phyloP scores from a whole-genome alignment of 2,113 vertebrate genomes.

The Phylloscopus whistleri region DNA sequence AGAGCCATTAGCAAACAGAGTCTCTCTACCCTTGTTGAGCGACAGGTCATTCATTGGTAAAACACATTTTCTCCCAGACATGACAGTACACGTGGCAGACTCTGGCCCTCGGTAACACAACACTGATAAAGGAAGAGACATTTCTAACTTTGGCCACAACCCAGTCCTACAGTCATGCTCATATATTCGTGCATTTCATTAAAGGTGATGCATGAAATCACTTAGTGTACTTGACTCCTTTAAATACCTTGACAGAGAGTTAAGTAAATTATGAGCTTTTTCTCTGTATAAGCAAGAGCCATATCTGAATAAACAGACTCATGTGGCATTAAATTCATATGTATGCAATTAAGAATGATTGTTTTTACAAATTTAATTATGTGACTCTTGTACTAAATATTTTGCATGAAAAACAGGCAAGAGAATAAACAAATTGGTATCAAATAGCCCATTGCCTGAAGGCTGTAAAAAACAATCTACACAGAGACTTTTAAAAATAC shows the following conservation, averaged over 20 bases:
- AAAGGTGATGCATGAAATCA: conserved; percentile 39
- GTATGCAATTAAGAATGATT: not conserved
- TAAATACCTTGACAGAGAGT: conserved; percentile 16
- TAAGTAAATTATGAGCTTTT: not conserved
- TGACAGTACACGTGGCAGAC: not conserved
- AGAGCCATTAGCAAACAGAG: not conserved
- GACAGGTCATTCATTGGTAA: not conserved
- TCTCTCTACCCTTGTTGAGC: not conserved
- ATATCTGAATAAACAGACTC: not conserved
- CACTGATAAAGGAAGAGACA: not conserved
- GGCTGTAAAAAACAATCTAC: not conserved
- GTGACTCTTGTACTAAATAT: not conserved
- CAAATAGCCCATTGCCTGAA: not conserved
- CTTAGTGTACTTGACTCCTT: conserved; percentile 11
- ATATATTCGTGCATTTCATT: not conserved
- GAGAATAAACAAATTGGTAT: not conserved
- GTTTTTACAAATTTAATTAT: not conserved
- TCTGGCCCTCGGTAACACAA: not conserved
- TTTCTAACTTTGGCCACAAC: not conserved
- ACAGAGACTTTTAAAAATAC: not conserved
- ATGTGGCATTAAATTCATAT: not conserved
- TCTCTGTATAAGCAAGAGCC: not conserved
- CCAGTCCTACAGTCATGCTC: not conserved
- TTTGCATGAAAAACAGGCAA: not conserved
- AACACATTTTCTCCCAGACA: not conserved